phyloP scores from a whole-genome alignment of 37 sponge, comb jelly and placozoan species.

The Mnemiopsis leidyi region DNA sequence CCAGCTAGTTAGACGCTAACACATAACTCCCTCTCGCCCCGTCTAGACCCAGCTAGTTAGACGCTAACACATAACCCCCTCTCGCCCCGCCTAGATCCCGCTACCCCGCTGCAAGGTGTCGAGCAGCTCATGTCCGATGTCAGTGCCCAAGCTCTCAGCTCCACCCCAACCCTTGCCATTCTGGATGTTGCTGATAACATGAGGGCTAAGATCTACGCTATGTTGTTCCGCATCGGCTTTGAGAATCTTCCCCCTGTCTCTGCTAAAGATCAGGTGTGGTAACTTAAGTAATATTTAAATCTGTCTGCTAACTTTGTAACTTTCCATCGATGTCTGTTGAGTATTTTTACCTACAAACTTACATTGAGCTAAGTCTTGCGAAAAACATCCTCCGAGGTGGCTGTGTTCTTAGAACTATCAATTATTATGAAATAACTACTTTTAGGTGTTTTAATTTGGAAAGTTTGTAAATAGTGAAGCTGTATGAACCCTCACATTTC shows the following conservation, averaged over 20 bases:
- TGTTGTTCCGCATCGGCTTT: slow-evolving; percentile 84
- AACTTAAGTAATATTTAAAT: too few species aligned
- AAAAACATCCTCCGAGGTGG: too few species aligned
- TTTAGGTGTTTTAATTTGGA: too few species aligned
- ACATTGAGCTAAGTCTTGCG: too few species aligned
- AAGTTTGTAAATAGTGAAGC: too few species aligned
- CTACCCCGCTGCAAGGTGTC: slow-evolving; percentile 76
- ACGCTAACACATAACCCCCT: neutral
- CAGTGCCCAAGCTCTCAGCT: slow-evolving; percentile 67
- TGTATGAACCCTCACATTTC: neutral
- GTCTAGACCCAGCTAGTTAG: neutral
- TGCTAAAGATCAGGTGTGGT: slow-evolving; percentile 44
- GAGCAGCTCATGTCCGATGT: slow-evolving; percentile 65
- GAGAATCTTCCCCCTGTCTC: slow-evolving; percentile 35
- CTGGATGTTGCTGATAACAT: slow-evolving; percentile 91
- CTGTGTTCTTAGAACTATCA: too few species aligned
- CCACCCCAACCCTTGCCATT: slow-evolving; percentile 76
- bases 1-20: neutral
- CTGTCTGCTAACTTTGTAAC: too few species aligned
- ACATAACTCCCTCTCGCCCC: neutral
- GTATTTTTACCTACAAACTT: too few species aligned
- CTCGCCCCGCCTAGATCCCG: slow-evolving; percentile 67
- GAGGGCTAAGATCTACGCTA: slow-evolving; percentile 92
- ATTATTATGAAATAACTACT: too few species aligned
- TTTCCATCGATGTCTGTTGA: too few species aligned